Evolutionary conservation across 2,113 vertebrate genomes (phyloP).

Genomic region (Ivindomyrus marchei): DNA sequence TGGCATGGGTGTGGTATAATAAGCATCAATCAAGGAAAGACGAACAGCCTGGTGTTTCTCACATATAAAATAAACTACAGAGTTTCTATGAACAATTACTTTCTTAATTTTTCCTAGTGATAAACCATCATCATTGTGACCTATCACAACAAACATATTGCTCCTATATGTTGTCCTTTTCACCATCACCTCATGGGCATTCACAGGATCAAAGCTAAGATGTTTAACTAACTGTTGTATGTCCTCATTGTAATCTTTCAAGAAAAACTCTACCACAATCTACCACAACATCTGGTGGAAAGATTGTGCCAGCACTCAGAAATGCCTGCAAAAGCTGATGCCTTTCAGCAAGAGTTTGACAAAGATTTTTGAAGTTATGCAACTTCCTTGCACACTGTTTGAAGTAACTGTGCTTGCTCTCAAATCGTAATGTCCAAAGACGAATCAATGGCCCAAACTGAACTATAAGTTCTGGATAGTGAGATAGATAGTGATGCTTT

Average conservation of each 20-base stretch:
- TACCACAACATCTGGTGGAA: not conserved
- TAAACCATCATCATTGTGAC: not conserved
- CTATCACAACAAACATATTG: not conserved
- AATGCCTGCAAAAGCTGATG: not conserved
- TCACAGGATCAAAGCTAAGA: no score
- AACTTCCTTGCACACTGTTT: no score
- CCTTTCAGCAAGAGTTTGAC: not conserved
- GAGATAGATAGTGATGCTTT: no score
- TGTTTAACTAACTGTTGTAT: no score
- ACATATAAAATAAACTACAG: not conserved
- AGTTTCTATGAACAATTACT: not conserved
- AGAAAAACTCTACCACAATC: no score
- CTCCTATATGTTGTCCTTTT: not conserved
- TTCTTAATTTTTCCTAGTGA: not conserved
- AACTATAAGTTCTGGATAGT: not conserved
- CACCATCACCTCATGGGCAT: no score
- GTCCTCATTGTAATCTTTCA: no score
- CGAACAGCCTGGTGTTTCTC: not conserved
- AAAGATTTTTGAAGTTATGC: not conserved
- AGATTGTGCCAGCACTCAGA: not conserved
- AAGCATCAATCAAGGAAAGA: not conserved
- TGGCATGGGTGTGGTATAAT: slow-evolving; percentile 5
- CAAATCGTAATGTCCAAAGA: not conserved
- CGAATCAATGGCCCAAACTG: not conserved
- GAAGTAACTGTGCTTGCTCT: not conserved